Base-by-base conservation (phyloP, 2,888 invertebrate species). In the Melanargia galathea region DNA sequence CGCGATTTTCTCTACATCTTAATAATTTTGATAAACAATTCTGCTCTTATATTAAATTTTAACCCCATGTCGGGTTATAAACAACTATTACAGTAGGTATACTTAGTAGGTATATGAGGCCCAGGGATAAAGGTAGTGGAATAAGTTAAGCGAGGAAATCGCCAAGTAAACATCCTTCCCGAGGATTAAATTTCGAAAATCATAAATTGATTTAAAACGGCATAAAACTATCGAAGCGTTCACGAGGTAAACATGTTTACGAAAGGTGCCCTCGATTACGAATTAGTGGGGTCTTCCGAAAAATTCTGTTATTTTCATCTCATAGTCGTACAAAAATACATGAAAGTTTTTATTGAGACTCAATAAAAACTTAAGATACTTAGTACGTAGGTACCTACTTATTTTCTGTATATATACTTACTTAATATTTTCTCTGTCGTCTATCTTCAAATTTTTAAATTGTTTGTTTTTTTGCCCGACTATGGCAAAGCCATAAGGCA, bases 1-100 rank as follows among this genome's bases (percentile, higher is more conserved):
- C 55, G 55, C 55, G n/a, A 55, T 24, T 16, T 55, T 40, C 40
- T 11, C 40, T 24, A 55, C 40, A n/a, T 55, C 55, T 40, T 40
- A 40, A 55, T 40, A 40, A 55, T 55, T 55, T 24, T 55, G n/a
- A 40, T 40, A 43, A 22, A 24, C 26, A 26, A 51, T 51, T 55
- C 18, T 38, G 35, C 38, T 35, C 22, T 20, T 8, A 8, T 52
- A 26, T 48, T n/a, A 22, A 13, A 24, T 45, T 45, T 38, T 38
- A 11, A 30, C 30, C 30, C 30, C 30, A 30, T 8, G 30, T 30
- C 1, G 30, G 30, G 8, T 30, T 2, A 30, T 8, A 30, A 30
- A 30, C 30, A 30, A 30, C 30, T 30, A 30, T 30, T 30, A 2
- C 30, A 30, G 30, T 6, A 30, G 3, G 8, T 30, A 30, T 6